Evolutionary conservation across 1,140 invertebrate species (phyloP).

Genomic region (Brachionus paranguensis): DNA sequence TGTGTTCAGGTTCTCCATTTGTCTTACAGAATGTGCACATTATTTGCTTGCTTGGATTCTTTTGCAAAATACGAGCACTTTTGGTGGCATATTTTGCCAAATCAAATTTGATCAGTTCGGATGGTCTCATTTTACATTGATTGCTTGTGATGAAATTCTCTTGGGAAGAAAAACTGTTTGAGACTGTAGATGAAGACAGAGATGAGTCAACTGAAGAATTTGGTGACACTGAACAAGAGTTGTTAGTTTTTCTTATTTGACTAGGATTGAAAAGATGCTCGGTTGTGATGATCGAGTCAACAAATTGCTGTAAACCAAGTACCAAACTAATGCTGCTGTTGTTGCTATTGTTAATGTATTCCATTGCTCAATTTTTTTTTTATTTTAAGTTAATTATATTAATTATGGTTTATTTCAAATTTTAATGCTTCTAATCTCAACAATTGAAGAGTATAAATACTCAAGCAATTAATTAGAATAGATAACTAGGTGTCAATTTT

Average conservation of each 20-base stretch:
- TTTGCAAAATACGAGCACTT: not conserved
- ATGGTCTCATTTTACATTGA: not conserved
- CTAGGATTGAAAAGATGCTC: not conserved
- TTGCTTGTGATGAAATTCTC: not conserved
- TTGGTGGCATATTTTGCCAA: not conserved
- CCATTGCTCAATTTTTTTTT: not conserved
- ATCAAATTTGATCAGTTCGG: not conserved
- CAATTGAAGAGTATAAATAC: not conserved
- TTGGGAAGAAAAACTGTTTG: not conserved
- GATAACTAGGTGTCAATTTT: not conserved
- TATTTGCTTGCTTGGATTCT: not conserved
- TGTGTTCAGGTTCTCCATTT: slow-evolving; percentile 62
- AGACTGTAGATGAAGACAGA: not conserved
- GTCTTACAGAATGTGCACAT: slow-evolving; percentile 69
- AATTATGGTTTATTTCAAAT: not conserved
- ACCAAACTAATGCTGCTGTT: not conserved
- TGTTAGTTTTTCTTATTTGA: too few relatives aligned
- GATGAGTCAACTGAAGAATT: not conserved
- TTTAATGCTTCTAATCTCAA: not conserved
- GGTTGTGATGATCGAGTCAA: not conserved
- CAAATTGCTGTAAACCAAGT: not conserved
- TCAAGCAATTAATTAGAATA: not conserved
- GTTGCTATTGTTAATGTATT: not conserved
- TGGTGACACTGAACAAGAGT: not conserved
- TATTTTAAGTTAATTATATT: not conserved